Evolutionary conservation across 2,888 invertebrate species (phyloP), one percentile per base, ranked within the genome.

Genomic region (Nowickia ferox): DNA sequence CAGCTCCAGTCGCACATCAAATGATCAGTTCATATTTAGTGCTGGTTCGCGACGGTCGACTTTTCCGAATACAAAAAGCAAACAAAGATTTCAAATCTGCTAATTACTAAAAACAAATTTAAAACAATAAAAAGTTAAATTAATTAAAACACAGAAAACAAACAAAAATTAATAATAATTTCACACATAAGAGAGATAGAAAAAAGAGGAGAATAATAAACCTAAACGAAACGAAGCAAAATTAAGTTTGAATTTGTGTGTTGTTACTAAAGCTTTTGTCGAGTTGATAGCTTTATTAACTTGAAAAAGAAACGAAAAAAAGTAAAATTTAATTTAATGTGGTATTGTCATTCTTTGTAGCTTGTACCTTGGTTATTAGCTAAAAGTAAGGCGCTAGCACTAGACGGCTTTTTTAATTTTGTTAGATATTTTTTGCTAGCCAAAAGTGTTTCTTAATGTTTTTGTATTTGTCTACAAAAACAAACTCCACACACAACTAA

Each of bases 1-100:
- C 65, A 84, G 81, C 86, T 88, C 88, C 88, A 89, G 87, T 80
- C 57, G 69, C 87, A 87, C 86, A 87, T 66, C 87, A 87, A 84
- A 87, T 88, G 91, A 91, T 92, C 92, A 92, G 92, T 92, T 90
- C 89, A 90, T 89, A 91, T 91, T 90, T 89, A 91, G 90, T 91
- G 90, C 91, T 90, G 91, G 89, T 90, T 87, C 89, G 91, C 90
- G 91, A 90, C 90, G 91, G 92, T 91, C 89, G 90, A 86, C 72
- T 80, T 82, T 79, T 86, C 87, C 86, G 82, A 87, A 84, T 76
- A 78, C 80, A 84, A 86, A 78, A 76, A 51, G 53, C 68, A 53
- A 81, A 75, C 48, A 42, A 66, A 48, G 15, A 48, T 46, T 71
- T 57, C 11, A 55, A 77, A 86, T 74, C 86, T 63, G 55, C 46